phyloP scores from a whole-genome alignment of 64 coral and sea anemone genomes.

The Porites australiensis region DNA sequence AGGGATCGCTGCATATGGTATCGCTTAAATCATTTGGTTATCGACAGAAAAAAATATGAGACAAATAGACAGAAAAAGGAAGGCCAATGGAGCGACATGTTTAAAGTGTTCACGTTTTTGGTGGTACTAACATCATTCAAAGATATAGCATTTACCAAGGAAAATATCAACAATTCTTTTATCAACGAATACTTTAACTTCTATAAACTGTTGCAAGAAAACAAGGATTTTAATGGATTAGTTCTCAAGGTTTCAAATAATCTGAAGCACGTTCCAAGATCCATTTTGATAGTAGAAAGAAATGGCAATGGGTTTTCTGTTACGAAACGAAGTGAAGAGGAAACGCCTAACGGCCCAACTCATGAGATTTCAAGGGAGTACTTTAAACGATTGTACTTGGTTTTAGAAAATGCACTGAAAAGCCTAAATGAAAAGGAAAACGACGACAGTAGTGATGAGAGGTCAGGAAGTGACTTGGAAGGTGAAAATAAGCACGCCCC shows the following conservation, averaged over 20 bases:
- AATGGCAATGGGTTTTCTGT: constrained; percentile 80
- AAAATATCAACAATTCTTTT: background rate
- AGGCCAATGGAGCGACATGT: constrained; percentile 21
- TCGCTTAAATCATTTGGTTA: background rate
- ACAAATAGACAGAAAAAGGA: background rate
- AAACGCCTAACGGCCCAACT: constrained; percentile 61
- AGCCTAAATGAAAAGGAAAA: constrained; percentile 49
- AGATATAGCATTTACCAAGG: background rate
- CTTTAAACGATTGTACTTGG: constrained; percentile 59
- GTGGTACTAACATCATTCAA: background rate
- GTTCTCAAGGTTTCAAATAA: constrained; percentile 50
- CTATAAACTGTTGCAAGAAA: constrained; percentile 56
- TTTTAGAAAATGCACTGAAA: constrained; percentile 77
- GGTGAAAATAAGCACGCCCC: background rate
- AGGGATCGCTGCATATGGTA: background rate
- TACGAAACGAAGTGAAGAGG: constrained; percentile 75
- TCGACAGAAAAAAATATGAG: background rate
- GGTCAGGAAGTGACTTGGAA: background rate
- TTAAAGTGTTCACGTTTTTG: background rate
- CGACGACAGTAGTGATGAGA: background rate
- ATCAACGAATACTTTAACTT: constrained; percentile 34
- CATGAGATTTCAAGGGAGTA: constrained; percentile 55
- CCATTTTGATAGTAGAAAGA: constrained; percentile 65
- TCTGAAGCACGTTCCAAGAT: background rate
- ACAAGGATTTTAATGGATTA: constrained; percentile 60